Evolutionary conservation across 53 echinoderm and acorn worm species (phyloP), one percentile per base, ranked within the genome.

Genomic region (Antedon mediterranea): DNA sequence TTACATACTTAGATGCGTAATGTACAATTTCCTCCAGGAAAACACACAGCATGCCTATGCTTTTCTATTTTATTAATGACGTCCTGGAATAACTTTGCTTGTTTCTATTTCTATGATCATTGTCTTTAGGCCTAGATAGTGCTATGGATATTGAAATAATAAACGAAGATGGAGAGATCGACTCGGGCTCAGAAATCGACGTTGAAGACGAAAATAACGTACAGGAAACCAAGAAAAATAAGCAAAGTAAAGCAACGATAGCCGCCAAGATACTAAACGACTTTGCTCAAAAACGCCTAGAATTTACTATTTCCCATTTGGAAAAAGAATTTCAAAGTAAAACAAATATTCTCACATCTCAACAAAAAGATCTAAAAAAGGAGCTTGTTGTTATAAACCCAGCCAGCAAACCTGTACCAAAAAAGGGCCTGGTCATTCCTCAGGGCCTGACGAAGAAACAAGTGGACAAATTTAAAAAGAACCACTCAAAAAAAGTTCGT

Each of bases 201-300:
- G 23, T 3, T 73, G 14, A 15, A 23, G 74, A 73, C 23, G 72
- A 75, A 13, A 34, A n/a, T 0, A 75, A 71, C 0, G 30, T 30
- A 1, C 73, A 85, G 31, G 79, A 31, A 3, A 79, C 81, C 74
- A 85, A 81, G 71, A 90, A 85, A 42, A 43, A 83, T 41, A 72
- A 77, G 14, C 88, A 87, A 71, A 86, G 83, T 72, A 93, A 88
- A 74, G 78, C 77, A 13, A 85, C 79, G 43, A 81, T 32, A 28
- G 82, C 89, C 7, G 93, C 93, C 14, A 93, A 93, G 78, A 93
- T 88, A 0, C 70, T 93, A 32, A 93, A 93, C 43, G 93, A 93
- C 71, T 75, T 86, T 11, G 93, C 90, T 71, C 88, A 93, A 34
- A 74, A 90, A 28, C 76, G 87, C 37, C 72, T 93, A 7, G 31